Evolutionary conservation across 1,140 invertebrate species (phyloP), one percentile per base, ranked within the genome.

Genomic region (Drosophila kanapiae): DNA sequence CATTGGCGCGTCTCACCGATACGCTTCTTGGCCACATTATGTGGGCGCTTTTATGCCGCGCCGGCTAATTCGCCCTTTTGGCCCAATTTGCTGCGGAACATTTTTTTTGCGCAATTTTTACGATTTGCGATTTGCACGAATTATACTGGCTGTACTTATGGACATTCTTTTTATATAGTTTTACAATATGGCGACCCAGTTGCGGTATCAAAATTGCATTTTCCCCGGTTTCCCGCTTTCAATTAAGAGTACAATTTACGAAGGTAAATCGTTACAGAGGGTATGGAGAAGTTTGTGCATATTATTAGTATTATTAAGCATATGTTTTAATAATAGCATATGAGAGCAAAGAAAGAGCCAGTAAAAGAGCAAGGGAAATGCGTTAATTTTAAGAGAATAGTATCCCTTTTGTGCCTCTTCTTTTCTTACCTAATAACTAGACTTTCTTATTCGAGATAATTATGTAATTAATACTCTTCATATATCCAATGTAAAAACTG

Each of bases 51-150:
- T 82, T 84, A 75, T 81, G 78, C 74, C 69, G 51, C 75, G 14
- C 59, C 57, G 76, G 58, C 61, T 87, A 87, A 87, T 87, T 87
- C 82, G 77, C 67, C 70, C 47, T 67, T 70, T 62, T 67, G 61
- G 54, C 53, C 77, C 84, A 78, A 88, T 88, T 88, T 88, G 85
- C 80, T 92, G 91, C 83, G 91, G 85, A 31, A 31, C 16, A 83
- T 80, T 23, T 23, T 23, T 85, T 84, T 85, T 77, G 82, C 78
- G 31, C 74, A 75, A 78, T 81, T 82, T 91, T 91, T 91, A 91
- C 80, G 87, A 91, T 79, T 78, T 43, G 77, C 72, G 80, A 87
- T 87, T 90, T 90, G 85, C 82, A 80, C 82, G 77, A 86, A 87
- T 91, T 87, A 91, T 72, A 43, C 62, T 31, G 48, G 71, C 70